phyloP scores from a whole-genome alignment of 2,797 vertebrate genomes.

The Chaunax sp. region DNA sequence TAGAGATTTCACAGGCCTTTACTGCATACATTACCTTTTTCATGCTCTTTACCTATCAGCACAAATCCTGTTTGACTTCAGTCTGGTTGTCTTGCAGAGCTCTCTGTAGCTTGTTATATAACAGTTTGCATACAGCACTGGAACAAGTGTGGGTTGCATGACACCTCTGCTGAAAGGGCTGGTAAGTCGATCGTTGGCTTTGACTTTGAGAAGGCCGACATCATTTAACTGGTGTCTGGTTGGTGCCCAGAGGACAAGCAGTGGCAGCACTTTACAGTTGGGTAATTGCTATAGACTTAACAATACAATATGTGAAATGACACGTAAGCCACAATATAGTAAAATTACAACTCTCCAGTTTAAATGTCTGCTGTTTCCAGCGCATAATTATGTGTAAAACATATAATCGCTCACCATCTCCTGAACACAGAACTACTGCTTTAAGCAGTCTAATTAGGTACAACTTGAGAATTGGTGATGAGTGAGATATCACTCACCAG shows the following conservation, averaged over 20 bases:
- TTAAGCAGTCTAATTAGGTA: slow-evolving; percentile 53
- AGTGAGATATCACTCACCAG: slow-evolving; percentile 43
- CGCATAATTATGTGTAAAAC: slow-evolving; percentile 57
- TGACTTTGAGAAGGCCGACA: slow-evolving; percentile 37
- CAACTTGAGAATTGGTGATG: slow-evolving; percentile 44
- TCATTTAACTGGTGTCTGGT: slow-evolving; percentile 42
- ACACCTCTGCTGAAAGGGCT: slow-evolving; percentile 37
- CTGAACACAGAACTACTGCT: slow-evolving; percentile 34
- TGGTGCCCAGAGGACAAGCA: slow-evolving; percentile 39
- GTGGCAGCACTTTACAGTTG: slow-evolving; percentile 24
- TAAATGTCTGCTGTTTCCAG: slow-evolving; percentile 33
- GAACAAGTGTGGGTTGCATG: slow-evolving; percentile 34
- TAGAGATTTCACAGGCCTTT: no score
- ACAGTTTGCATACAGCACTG: slow-evolving; percentile 32
- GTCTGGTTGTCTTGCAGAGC: slow-evolving; percentile 5
- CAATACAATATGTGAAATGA: slow-evolving; percentile 38
- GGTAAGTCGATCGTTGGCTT: slow-evolving; percentile 40
- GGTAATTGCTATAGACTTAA: slow-evolving; percentile 38
- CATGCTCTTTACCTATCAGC: slow-evolving; percentile 24
- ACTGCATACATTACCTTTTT: not conserved
- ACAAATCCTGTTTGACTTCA: slow-evolving; percentile 44
- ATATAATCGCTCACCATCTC: slow-evolving; percentile 39
- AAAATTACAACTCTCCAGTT: slow-evolving; percentile 44
- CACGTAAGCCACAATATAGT: slow-evolving; percentile 28
- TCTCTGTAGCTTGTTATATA: slow-evolving; percentile 52